These are phyloP conservation scores for Phoxinus dragarum DNA, from an alignment of 2,797 vertebrate genomes.

Conservation along the genomic window DNA sequence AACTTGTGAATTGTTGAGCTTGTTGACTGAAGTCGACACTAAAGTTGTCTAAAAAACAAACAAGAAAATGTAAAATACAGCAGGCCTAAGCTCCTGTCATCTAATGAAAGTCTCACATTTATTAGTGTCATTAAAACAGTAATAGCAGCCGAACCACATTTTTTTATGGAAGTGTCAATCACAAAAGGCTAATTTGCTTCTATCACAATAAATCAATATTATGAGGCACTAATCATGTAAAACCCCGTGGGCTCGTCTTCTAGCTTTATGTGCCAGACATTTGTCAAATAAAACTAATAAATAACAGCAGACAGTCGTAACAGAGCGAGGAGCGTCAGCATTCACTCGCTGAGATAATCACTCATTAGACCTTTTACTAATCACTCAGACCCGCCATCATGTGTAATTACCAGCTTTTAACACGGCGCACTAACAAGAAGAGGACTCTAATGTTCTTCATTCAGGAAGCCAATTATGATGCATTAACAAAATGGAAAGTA, in stretches of 20 bases:
- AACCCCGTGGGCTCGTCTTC: background rate
- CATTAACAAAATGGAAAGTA: conserved; percentile 24
- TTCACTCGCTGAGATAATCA: background rate
- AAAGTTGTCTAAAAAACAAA: background rate
- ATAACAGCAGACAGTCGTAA: conserved; percentile 27
- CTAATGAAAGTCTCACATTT: background rate
- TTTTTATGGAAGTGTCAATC: background rate
- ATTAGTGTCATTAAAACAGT: background rate
- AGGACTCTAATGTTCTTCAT: background rate
- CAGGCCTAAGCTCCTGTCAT: background rate
- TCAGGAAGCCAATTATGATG: conserved; percentile 2
- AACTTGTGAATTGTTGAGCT: too few relatives aligned
- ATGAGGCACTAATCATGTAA: background rate
- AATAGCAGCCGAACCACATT: background rate
- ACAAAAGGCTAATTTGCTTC: background rate
- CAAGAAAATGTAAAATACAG: too few relatives aligned
- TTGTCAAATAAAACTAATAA: conserved; percentile 46
- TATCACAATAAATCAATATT: background rate
- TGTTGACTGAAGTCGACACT: background rate
- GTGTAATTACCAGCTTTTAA: conserved; percentile 5
- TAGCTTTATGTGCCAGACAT: conserved; percentile 1
- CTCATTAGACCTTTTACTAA: too few relatives aligned
- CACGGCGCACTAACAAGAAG: background rate
- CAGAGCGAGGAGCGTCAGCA: background rate
- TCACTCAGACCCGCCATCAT: too few relatives aligned